Evolutionary conservation across 2,888 invertebrate species (phyloP).

Genomic region (Xestoiulus laeticollis): DNA sequence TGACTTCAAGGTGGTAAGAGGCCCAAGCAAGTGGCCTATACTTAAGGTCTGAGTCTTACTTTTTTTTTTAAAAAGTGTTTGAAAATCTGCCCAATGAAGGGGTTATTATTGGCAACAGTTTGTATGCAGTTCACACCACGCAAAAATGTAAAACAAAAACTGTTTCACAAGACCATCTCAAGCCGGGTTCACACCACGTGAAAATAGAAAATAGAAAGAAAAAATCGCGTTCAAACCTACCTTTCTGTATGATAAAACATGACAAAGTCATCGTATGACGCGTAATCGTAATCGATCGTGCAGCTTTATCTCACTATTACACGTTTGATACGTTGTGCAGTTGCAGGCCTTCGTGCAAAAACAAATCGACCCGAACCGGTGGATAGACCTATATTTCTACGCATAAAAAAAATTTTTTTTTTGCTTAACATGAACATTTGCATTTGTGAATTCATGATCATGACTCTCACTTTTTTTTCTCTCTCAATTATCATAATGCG

Average conservation of each 20-base stretch:
- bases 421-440: background rate
- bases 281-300: background rate
- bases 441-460: slow-evolving; percentile 43
- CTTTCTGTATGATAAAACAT: no score
- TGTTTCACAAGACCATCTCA: no score
- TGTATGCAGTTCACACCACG: no score
- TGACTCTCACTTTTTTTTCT: slow-evolving; percentile 37
- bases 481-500: slow-evolving; percentile 43
- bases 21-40: background rate
- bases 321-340: background rate
- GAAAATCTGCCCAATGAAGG: background rate
- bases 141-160: no score
- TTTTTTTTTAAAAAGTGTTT: background rate
- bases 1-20: background rate
- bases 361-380: background rate
- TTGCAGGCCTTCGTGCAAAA: background rate
- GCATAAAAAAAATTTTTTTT: background rate
- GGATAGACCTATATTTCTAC: slow-evolving; percentile 16
- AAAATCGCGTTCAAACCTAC: no score
- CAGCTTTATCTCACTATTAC: background rate
- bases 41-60: background rate
- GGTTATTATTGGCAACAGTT: background rate
- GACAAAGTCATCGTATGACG: background rate
- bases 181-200: no score
- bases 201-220: no score